A percentile compares a stretch with the other conserved stretches of the same genome.
phyloP scores from a whole-genome alignment of 1,140 invertebrate species.

The Drosophila burlai region DNA sequence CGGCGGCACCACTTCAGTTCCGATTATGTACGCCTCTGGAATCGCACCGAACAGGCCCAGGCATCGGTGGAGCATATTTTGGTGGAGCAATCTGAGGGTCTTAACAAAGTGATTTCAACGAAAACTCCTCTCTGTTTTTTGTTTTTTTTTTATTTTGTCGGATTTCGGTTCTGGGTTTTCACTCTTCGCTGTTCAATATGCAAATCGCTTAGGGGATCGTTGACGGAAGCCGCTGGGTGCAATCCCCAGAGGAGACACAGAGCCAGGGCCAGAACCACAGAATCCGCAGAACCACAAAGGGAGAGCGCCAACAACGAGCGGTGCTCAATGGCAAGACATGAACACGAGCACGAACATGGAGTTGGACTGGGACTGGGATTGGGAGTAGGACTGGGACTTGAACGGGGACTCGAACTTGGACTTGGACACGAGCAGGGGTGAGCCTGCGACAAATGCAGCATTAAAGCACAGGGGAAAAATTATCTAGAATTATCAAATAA shows the following conservation, averaged over 20 bases:
- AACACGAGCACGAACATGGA: conserved; percentile 19
- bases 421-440: background rate
- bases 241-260: conserved; percentile 1
- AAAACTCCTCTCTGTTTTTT: conserved; percentile 15
- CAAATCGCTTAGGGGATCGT: conserved; percentile 74
- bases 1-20: conserved; percentile 72
- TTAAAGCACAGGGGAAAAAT: conserved; percentile 15
- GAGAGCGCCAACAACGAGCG: conserved; percentile 57
- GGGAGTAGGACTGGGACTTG: background rate
- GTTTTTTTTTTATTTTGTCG: background rate
- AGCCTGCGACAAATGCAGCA: conserved; percentile 63
- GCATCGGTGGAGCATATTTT: too few relatives aligned
- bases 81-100: conserved; percentile 20
- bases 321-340: conserved; percentile 55
- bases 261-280: background rate
- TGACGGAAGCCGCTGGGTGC: conserved; percentile 70
- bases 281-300: conserved; percentile 16
- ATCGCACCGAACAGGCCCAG: conserved; percentile 48
- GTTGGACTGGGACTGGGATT: background rate
- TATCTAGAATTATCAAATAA: background rate
- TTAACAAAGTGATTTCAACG: conserved; percentile 76
- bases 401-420: background rate
- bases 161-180: conserved; percentile 8
- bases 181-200: conserved; percentile 48
- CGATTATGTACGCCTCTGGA: conserved; percentile 79